These are phyloP conservation scores for Melitaea athalia DNA, from an alignment of 2,888 invertebrate species.

Conservation along the genomic window DNA sequence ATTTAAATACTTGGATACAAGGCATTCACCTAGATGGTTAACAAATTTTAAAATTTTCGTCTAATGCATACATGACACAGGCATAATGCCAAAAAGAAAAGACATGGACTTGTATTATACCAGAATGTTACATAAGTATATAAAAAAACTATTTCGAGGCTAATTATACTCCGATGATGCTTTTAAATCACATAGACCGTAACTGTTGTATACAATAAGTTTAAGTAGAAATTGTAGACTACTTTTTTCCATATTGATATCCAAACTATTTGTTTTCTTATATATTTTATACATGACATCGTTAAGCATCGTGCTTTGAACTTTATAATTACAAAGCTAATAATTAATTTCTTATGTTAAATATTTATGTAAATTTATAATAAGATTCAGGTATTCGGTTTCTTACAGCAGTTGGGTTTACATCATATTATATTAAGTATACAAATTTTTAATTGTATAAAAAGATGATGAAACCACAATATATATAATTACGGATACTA, in stretches of 20 bases:
- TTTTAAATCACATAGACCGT: constrained; percentile 4
- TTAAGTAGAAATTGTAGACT: constrained; percentile 29
- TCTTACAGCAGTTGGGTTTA: neutral
- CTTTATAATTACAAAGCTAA: neutral
- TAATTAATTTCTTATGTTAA: neutral
- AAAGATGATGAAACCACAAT: too few relatives aligned
- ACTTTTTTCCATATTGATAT: constrained; percentile 18
- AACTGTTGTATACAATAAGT: constrained; percentile 23
- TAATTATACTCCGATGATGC: constrained; percentile 10
- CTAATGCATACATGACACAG: constrained; percentile 43
- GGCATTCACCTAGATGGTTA: constrained; percentile 88
- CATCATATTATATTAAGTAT: too few relatives aligned
- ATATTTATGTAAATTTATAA: neutral
- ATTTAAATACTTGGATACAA: constrained; percentile 94
- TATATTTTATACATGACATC: neutral
- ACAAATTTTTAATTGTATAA: too few relatives aligned
- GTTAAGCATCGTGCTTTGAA: neutral
- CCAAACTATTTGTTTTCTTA: constrained; percentile 2
- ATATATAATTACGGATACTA: too few relatives aligned
- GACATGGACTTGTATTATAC: constrained; percentile 29
- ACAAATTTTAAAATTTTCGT: constrained; percentile 37
- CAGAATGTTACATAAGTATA: constrained; percentile 16
- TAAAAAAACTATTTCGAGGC: constrained; percentile 9
- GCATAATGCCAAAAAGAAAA: constrained; percentile 33
- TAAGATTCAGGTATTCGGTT: neutral